phyloP scores from a whole-genome alignment of 2,113 vertebrate genomes.

The Pollachius pollachius region DNA sequence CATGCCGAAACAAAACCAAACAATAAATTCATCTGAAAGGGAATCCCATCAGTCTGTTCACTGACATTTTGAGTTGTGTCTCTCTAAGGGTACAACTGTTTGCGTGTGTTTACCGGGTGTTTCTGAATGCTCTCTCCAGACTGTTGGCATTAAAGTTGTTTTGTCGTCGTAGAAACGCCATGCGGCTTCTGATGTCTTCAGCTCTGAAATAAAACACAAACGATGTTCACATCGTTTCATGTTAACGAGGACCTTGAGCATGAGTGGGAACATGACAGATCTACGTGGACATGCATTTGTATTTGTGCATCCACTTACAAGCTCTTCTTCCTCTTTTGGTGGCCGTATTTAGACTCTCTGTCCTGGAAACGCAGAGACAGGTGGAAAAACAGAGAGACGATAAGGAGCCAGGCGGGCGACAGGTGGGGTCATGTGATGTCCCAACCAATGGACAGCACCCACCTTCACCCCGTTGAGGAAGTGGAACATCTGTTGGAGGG shows the following conservation, averaged over 20 bases:
- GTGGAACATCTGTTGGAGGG: constrained; percentile 82
- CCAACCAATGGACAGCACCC: constrained; percentile 17
- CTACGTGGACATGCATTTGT: too few species aligned
- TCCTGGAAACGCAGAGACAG: background rate
- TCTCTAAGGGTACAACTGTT: background rate
- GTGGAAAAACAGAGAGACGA: background rate
- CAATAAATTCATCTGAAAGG: too few species aligned
- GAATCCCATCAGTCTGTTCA: too few species aligned
- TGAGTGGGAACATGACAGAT: too few species aligned
- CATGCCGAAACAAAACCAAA: too few species aligned
- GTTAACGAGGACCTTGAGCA: too few species aligned
- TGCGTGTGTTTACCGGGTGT: background rate
- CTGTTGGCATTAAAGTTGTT: background rate
- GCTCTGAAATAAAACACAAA: background rate
- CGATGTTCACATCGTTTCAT: background rate
- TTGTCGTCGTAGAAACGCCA: background rate
- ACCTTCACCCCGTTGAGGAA: constrained; percentile 87
- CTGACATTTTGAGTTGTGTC: too few species aligned
- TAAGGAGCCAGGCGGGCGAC: background rate
- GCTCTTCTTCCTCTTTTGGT: constrained; percentile 71
- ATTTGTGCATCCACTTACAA: constrained; percentile 74
- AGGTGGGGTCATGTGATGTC: background rate
- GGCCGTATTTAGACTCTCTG: background rate
- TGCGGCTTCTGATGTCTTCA: background rate
- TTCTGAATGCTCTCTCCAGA: background rate